Conservation (phyloP, 2,113 vertebrate species). For the Melospiza melodia region DNA sequence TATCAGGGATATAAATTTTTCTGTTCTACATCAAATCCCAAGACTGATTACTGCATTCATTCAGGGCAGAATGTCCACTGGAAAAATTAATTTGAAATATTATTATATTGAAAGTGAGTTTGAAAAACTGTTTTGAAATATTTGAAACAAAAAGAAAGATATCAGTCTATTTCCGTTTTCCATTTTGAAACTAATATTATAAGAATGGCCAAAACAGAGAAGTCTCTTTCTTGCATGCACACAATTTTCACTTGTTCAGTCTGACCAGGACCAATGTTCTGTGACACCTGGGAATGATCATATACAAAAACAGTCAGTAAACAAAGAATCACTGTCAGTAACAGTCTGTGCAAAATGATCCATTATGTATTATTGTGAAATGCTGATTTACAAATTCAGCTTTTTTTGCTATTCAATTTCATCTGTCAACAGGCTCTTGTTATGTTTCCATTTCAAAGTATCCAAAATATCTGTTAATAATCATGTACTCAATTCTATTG, state of each 20-base stretch:
- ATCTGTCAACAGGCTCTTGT: background rate
- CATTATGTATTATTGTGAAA: background rate
- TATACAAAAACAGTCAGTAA: rapidly evolving
- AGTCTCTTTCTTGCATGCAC: background rate
- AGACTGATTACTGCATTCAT: background rate
- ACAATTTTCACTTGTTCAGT: background rate
- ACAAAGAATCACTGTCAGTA: background rate
- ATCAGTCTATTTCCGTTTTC: background rate
- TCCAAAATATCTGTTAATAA: background rate
- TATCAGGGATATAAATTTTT: background rate
- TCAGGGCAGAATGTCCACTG: background rate
- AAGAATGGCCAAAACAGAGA: background rate
- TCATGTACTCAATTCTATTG: background rate
- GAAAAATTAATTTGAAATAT: background rate
- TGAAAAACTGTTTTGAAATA: background rate
- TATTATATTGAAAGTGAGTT: background rate
- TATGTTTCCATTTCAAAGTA: background rate
- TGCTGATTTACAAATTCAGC: background rate
- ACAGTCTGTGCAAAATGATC: background rate
- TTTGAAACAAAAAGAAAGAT: background rate
- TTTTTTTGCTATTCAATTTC: background rate
- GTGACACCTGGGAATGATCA: rapidly evolving
- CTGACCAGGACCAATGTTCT: background rate
- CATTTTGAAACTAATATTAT: background rate
- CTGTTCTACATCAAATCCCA: background rate